Evolutionary conservation across 1,140 invertebrate species (phyloP).

Genomic region (Thaumatotibia leucotreta): DNA sequence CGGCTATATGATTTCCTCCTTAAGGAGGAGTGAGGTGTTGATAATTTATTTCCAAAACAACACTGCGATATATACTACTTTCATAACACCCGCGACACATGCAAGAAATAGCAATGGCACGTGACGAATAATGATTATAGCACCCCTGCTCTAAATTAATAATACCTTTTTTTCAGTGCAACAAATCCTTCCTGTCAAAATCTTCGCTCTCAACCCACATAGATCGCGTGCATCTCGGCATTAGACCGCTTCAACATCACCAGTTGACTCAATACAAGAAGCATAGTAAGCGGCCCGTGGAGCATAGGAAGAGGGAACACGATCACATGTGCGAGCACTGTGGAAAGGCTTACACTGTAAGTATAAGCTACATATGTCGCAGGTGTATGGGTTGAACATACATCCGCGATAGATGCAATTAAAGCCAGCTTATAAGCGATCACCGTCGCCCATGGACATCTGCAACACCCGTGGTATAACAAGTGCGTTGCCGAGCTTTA

Average conservation of each 20-base stretch:
- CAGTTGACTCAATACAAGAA: background rate
- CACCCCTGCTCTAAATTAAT: too few species aligned
- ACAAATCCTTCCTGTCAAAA: slow-evolving; percentile 4
- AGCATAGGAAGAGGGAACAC: background rate
- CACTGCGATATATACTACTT: too few species aligned
- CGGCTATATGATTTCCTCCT: too few species aligned
- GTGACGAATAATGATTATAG: too few species aligned
- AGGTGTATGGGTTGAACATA: background rate
- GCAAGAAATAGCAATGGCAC: too few species aligned
- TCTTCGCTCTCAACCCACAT: background rate
- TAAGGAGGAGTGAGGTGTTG: too few species aligned
- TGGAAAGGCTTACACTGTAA: slow-evolving; percentile 1
- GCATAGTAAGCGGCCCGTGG: background rate
- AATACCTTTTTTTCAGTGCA: background rate
- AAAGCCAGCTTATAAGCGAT: background rate
- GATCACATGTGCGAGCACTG: slow-evolving; percentile 1
- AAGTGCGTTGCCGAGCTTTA: too few species aligned
- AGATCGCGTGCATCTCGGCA: background rate
- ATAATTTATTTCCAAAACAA: too few species aligned
- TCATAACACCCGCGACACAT: too few species aligned
- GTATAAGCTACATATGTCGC: too few species aligned
- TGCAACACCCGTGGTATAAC: too few species aligned
- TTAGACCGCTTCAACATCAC: background rate
- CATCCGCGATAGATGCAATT: background rate
- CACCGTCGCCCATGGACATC: too few species aligned